Evolutionary conservation across 2,888 invertebrate genomes (phyloP).

Genomic region (Polymixis flavicincta): DNA sequence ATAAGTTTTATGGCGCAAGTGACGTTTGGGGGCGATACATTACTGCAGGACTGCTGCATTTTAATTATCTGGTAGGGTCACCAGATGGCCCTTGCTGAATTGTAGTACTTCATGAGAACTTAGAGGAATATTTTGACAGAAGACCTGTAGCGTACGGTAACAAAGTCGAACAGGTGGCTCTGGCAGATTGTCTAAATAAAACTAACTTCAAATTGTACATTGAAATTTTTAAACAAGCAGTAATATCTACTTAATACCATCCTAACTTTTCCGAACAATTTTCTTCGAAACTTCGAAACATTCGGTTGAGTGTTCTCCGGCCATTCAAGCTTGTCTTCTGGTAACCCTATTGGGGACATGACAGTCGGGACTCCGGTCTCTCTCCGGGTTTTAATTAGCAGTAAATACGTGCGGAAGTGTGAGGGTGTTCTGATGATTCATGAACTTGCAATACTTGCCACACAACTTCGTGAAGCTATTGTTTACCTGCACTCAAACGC

Average conservation of each 20-base stretch:
- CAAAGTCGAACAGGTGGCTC: conserved; percentile 1
- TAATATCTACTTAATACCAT: neutral
- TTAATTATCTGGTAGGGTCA: conserved; percentile 63
- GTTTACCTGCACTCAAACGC: conserved; percentile 62
- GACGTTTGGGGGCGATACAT: conserved; percentile 68
- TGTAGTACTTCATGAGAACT: neutral
- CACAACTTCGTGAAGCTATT: conserved; percentile 54
- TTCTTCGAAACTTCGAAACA: conserved; percentile 10
- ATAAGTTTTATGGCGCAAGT: conserved; percentile 82
- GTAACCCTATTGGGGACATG: conserved; percentile 49
- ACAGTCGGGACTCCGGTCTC: conserved; percentile 53
- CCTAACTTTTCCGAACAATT: conserved; percentile 8
- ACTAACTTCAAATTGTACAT: neutral
- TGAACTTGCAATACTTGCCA: conserved; percentile 63
- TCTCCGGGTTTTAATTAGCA: conserved; percentile 73
- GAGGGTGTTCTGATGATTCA: conserved; percentile 78
- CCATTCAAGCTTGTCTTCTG: conserved; percentile 17
- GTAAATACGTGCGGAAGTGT: conserved; percentile 73
- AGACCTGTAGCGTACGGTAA: neutral
- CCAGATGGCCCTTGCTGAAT: conserved; percentile 24
- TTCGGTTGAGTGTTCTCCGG: conserved; percentile 10
- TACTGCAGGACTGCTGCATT: conserved; percentile 59
- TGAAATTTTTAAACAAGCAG: neutral
- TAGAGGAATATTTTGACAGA: no score
- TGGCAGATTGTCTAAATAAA: conserved; percentile 13